A percentile compares a stretch with the other conserved stretches of the same genome.
These are phyloP conservation scores for Cheumatopsyche charites DNA, from an alignment of 1,140 invertebrate species.

Conservation along the genomic window DNA sequence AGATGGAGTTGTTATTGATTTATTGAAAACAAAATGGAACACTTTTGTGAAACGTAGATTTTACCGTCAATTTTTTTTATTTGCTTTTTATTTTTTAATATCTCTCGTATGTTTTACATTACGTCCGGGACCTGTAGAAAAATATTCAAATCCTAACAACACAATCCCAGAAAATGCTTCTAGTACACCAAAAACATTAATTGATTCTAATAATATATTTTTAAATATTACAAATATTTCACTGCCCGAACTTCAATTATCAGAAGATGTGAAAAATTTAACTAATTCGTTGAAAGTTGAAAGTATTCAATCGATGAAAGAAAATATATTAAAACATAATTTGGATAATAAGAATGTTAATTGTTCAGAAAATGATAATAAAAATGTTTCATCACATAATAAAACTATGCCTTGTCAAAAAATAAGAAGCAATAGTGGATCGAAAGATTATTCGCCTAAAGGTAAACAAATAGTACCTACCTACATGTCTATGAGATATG, in stretches of 20 bases:
- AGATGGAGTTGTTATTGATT: conserved; percentile 92
- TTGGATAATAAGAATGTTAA: conserved; percentile 2
- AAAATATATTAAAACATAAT: conserved; percentile 7
- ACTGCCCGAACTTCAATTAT: conserved; percentile 3
- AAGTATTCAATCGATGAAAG: neutral
- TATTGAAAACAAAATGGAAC: conserved; percentile 97
- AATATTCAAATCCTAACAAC: conserved; percentile 33
- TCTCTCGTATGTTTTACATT: conserved; percentile 87
- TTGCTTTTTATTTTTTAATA: conserved; percentile 86
- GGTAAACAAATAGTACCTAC: conserved; percentile 33
- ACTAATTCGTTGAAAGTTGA: neutral
- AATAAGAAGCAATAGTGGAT: conserved; percentile 44
- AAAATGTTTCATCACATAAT: conserved; percentile 28
- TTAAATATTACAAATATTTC: conserved; percentile 40
- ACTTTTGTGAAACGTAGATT: conserved; percentile 96
- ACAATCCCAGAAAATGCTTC: conserved; percentile 10
- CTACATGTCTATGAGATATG: neutral
- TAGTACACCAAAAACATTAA: conserved; percentile 20
- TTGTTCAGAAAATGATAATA: conserved; percentile 30
- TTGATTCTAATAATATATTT: conserved; percentile 10
- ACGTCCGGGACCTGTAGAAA: conserved; percentile 74
- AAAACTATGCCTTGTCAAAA: conserved; percentile 41
- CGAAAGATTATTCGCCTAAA: conserved; percentile 45
- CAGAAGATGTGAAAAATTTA: conserved; percentile 15
- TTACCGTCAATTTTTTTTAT: conserved; percentile 89